phyloP scores from a whole-genome alignment of 2,797 vertebrate species.

The Yasuhikotakia modesta region DNA sequence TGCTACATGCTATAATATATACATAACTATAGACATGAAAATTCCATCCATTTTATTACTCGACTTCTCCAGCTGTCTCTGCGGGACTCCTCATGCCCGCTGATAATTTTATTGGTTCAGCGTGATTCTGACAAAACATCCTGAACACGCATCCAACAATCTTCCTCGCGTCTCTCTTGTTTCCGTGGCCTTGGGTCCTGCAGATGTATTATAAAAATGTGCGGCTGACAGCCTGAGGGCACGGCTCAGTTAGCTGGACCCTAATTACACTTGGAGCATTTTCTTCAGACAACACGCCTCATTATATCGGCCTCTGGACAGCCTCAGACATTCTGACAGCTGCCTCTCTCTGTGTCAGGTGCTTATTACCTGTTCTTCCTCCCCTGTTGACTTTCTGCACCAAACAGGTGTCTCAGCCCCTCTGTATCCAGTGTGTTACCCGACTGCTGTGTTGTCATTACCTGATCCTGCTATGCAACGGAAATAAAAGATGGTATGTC shows the following conservation, averaged over 20 bases:
- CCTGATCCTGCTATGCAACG: conserved; percentile 1
- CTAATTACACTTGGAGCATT: conserved; percentile 52
- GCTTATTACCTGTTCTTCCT: conserved; percentile 60
- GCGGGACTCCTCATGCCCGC: conserved; percentile 12
- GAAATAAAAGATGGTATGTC: conserved; percentile 31
- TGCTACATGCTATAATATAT: conserved; percentile 1
- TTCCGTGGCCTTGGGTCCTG: conserved; percentile 48
- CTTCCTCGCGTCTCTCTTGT: not conserved
- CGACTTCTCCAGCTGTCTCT: conserved; percentile 36
- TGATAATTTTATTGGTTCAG: conserved; percentile 43
- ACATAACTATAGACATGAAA: conserved; percentile 34
- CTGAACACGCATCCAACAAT: conserved; percentile 26
- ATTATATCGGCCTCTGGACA: conserved; percentile 54
- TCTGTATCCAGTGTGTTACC: conserved; percentile 33
- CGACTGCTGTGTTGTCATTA: conserved; percentile 51
- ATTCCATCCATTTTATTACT: conserved; percentile 35
- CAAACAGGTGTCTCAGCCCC: conserved; percentile 60
- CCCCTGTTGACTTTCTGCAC: conserved; percentile 35
- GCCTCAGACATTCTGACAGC: conserved; percentile 44
- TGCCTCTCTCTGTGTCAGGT: conserved; percentile 56
- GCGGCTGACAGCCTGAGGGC: conserved; percentile 37
- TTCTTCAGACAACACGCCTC: conserved; percentile 48
- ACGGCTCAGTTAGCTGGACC: conserved; percentile 44
- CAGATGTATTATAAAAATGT: conserved; percentile 48
- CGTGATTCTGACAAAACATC: conserved; percentile 38